Evolutionary conservation across 2,113 vertebrate genomes (phyloP).

Genomic region (Pelmatolapia mariae): DNA sequence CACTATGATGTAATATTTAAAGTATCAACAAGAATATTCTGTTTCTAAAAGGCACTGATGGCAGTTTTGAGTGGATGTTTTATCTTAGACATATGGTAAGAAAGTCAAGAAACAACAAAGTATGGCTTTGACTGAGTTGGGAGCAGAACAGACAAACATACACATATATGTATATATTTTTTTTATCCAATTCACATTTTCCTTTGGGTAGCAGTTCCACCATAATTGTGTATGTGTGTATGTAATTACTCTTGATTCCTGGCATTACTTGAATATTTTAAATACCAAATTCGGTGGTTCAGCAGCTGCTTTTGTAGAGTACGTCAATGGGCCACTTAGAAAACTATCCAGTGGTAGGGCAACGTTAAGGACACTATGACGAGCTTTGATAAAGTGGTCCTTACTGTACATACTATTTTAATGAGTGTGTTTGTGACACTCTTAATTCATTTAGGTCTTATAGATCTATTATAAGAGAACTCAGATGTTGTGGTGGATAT

Average conservation of each 20-base stretch:
- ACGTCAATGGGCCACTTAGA: constrained; percentile 36
- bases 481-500: constrained; percentile 12
- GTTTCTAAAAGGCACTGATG: neutral
- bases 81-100: neutral
- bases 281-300: constrained; percentile 54
- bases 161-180: neutral
- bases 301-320: constrained; percentile 23
- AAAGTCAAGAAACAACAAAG: neutral
- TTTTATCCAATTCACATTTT: neutral
- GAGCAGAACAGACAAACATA: neutral
- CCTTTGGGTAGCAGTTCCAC: constrained; percentile 12
- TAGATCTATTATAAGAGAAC: constrained; percentile 65
- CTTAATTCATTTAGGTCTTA: constrained; percentile 74
- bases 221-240: neutral
- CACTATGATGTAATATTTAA: constrained; percentile 6
- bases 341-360: constrained; percentile 32
- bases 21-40: neutral
- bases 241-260: constrained; percentile 58
- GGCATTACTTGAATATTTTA: constrained; percentile 67
- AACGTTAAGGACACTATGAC: constrained; percentile 24
- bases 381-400: constrained; percentile 33
- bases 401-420: constrained; percentile 73
- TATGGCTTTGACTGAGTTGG: neutral
- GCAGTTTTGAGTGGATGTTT: neutral
- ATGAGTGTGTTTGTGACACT: constrained; percentile 72